Conservation (phyloP, 30 jellyfish, hydroid and myxozoan genomes). For the Turritopsis rubra region DNA sequence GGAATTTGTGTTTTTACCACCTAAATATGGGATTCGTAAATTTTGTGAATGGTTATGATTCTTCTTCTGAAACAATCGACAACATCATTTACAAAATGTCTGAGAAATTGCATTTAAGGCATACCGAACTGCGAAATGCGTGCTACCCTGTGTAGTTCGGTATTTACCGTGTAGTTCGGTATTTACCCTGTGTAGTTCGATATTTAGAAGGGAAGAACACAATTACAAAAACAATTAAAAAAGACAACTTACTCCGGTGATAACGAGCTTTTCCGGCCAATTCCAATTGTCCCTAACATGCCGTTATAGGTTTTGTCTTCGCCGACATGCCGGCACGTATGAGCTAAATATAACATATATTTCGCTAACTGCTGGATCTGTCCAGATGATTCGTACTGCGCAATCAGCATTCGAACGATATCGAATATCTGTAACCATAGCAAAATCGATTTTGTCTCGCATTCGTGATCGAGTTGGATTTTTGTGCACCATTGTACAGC, state of each 20-base stretch:
- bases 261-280: constrained; percentile 72
- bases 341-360: constrained; percentile 28
- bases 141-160: too few relatives aligned
- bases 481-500: constrained; percentile 58
- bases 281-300: constrained; percentile 63
- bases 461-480: constrained; percentile 26
- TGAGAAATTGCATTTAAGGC: too few relatives aligned
- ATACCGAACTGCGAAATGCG: too few relatives aligned
- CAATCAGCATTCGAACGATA: constrained; percentile 30
- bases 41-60: too few relatives aligned
- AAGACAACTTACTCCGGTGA: constrained; percentile 32
- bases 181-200: too few relatives aligned
- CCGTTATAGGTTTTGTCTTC: constrained; percentile 78
- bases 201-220: too few relatives aligned
- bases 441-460: constrained; percentile 46
- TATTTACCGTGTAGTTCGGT: too few relatives aligned
- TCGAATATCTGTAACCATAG: constrained; percentile 67
- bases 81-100: too few relatives aligned
- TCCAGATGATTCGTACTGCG: neutral
- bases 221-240: too few relatives aligned
- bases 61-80: too few relatives aligned
- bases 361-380: constrained; percentile 29
- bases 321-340: constrained; percentile 44
- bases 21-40: too few relatives aligned
- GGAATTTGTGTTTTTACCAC: too few relatives aligned